These are phyloP conservation scores for Pseudomyrmex cubaensis DNA, from an alignment of 1,140 invertebrate species.

Conservation along the genomic window DNA sequence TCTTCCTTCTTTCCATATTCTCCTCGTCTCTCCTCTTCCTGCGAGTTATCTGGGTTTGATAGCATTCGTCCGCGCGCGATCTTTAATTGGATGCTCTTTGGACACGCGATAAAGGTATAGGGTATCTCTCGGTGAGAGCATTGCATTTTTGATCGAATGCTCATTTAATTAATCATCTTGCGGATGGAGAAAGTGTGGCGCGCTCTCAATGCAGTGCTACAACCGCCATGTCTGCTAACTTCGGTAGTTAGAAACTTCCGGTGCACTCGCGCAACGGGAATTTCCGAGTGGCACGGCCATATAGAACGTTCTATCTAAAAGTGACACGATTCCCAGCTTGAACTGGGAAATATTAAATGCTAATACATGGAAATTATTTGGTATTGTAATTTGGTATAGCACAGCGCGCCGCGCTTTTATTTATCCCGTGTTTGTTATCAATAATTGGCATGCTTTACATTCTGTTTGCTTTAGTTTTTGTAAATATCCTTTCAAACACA, in stretches of 20 bases:
- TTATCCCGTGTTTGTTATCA: neutral
- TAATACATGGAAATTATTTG: constrained; percentile 17
- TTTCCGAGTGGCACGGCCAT: constrained; percentile 2
- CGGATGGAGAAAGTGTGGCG: neutral
- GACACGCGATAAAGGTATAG: neutral
- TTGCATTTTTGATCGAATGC: neutral
- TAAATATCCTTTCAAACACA: no score
- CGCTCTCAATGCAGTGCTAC: constrained; percentile 1
- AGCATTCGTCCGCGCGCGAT: neutral
- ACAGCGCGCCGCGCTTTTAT: neutral
- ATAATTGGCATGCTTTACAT: neutral
- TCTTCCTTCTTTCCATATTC: no score
- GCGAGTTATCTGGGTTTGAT: neutral
- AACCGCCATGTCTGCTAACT: constrained; percentile 25
- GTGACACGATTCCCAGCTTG: constrained; percentile 11
- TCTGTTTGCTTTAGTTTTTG: neutral
- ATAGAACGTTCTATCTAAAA: constrained; percentile 25
- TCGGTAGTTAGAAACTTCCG: constrained; percentile 39
- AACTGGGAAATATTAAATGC: constrained; percentile 35
- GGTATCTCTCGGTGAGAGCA: neutral
- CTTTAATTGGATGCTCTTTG: neutral
- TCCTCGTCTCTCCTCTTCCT: constrained; percentile 26
- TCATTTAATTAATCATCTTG: constrained; percentile 16
- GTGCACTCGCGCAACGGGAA: constrained; percentile 21
- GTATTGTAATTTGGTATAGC: neutral